Base-by-base conservation (phyloP, 2,888 invertebrate genomes). In the Bursaphelenchus okinawaensis region DNA sequence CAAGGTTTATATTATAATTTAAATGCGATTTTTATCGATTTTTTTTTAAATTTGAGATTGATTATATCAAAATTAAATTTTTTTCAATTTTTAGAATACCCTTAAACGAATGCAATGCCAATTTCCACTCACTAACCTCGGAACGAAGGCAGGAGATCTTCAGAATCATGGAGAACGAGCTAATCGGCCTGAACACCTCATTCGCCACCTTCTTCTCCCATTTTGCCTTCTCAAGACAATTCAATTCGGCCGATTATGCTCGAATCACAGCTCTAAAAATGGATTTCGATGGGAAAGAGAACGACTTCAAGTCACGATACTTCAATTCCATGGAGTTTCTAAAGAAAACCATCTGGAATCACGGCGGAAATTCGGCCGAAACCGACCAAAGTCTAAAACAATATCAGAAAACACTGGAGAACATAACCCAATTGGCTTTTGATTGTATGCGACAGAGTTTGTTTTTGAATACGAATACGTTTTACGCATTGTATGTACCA, bases 121-220 rank as follows among this genome's bases (percentile, higher is more conserved):
- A 71, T 29, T 79, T 68, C 55, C 72, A 71, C 29, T 65, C 73
- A 1, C 65, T 80, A 62, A 65, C 70, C 7, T 67, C 70, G 7
- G 75, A 77, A 19, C 72, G 76, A 4, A 56, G 75, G 9, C 71
- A 65, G n/a, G 71, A 72, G 57, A 73, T 78, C 12, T 69, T 74
- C 28, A 68, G 64, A 12, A 71, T 75, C 27, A 57, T 80, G 26
- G 73, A 76, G 24, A 71, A 73, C 55, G 71, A 73, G 29, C 70
- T 79, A 67, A 68, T 69, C 9, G 62, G 63, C 40, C 12, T 40
- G 12, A n/a, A n/a, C 12, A 55, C 68, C n/a, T 54, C 57, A 4
- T 80, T 79, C 58, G 75, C 68, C 55, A 69, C 80, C 2, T 80
- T 79, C 66, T 72, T 69, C 65, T 72, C 74, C 4, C 74, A 78